Evolutionary conservation across 1,140 invertebrate genomes (phyloP).

Genomic region (Drosophila orosa): DNA sequence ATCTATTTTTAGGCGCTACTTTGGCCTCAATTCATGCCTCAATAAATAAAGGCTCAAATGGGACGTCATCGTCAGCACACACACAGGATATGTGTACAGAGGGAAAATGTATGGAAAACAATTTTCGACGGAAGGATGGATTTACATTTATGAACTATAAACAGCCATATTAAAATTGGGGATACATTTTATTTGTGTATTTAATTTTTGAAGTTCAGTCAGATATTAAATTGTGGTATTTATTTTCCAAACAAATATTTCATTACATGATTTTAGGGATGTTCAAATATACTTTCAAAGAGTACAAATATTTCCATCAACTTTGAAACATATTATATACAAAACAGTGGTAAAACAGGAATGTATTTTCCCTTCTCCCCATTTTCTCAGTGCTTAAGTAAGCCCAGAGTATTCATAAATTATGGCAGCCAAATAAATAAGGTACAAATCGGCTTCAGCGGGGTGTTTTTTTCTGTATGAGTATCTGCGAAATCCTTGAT

Average conservation of each 20-base stretch:
- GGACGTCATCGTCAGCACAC: constrained; percentile 8
- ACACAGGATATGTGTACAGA: constrained; percentile 7
- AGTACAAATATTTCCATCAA: no score
- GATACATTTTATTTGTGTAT: not conserved
- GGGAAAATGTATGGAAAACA: not conserved
- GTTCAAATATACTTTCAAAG: no score
- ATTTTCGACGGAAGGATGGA: not conserved
- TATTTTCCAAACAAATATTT: no score
- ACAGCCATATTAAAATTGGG: not conserved
- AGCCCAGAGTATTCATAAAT: constrained; percentile 68
- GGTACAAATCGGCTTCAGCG: constrained; percentile 64
- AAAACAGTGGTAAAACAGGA: no score
- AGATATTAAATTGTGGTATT: no score
- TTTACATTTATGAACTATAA: not conserved
- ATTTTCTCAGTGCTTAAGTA: not conserved
- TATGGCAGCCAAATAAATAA: constrained; percentile 74
- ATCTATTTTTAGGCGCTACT: constrained; percentile 23
- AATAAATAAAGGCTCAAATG: constrained; percentile 17
- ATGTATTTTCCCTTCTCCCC: not conserved
- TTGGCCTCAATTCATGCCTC: not conserved
- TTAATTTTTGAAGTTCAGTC: not conserved
- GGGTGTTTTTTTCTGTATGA: constrained; percentile 30
- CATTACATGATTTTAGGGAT: no score
- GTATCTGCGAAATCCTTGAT: constrained; percentile 46
- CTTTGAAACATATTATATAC: not conserved